Conservation (phyloP, 2,797 vertebrate genomes). For the Sebastes vulpes region DNA sequence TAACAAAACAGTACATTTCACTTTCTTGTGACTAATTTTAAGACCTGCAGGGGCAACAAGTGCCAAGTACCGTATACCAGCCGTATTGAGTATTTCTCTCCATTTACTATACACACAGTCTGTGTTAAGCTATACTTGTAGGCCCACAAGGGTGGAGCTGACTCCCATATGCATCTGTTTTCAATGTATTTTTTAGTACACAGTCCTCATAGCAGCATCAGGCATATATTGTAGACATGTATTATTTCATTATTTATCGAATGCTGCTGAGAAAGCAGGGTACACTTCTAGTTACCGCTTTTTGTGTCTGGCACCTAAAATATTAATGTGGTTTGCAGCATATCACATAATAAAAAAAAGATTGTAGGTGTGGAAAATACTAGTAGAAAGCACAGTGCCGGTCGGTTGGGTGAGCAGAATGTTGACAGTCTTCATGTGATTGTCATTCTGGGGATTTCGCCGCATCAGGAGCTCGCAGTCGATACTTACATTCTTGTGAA, state of each 20-base stretch:
- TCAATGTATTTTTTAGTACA: constrained; percentile 3
- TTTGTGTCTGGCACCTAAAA: constrained; percentile 35
- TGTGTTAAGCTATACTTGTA: constrained; percentile 2
- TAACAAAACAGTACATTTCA: neutral
- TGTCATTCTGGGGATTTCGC: constrained; percentile 36
- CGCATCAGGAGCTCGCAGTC: constrained; percentile 4
- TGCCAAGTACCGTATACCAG: neutral
- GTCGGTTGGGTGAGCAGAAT: constrained; percentile 6
- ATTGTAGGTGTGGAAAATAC: constrained; percentile 34
- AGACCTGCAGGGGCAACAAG: neutral
- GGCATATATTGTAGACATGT: constrained; percentile 5
- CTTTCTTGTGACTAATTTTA: constrained; percentile 4
- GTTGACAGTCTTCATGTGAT: constrained; percentile 26
- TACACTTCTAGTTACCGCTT: constrained; percentile 5
- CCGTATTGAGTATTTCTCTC: constrained; percentile 5
- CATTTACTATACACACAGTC: neutral
- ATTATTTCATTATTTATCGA: constrained; percentile 28
- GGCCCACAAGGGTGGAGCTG: neutral
- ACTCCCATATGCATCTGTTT: constrained; percentile 10
- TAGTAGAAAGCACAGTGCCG: neutral
- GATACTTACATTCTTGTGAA: neutral
- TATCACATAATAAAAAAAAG: constrained; percentile 8
- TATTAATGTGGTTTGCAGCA: constrained; percentile 46
- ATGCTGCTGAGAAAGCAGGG: constrained; percentile 26
- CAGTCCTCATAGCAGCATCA: neutral